Conservation (phyloP, 2,888 invertebrate species). For the Galerucella pusilla region DNA sequence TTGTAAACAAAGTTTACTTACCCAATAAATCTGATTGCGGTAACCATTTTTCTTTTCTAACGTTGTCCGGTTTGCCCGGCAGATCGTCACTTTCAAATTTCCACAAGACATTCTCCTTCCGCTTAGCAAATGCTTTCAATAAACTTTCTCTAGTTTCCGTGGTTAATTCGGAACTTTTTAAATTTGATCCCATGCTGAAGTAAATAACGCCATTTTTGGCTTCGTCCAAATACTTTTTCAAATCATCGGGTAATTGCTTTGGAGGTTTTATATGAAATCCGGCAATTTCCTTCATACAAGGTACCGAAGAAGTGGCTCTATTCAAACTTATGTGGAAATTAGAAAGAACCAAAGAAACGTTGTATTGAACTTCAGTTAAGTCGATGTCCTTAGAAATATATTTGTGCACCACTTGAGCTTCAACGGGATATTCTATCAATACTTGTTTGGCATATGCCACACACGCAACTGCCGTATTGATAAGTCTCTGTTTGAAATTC, state of each 20-base stretch:
- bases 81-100: slow-evolving; percentile 72
- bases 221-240: slow-evolving; percentile 67
- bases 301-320: slow-evolving; percentile 66
- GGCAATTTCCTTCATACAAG: slow-evolving; percentile 69
- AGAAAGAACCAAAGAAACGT: slow-evolving; percentile 53
- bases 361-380: slow-evolving; percentile 49
- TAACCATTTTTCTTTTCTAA: slow-evolving; percentile 57
- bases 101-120: slow-evolving; percentile 75
- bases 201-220: slow-evolving; percentile 69
- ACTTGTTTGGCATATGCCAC: slow-evolving; percentile 46
- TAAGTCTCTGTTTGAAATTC: slow-evolving; percentile 67
- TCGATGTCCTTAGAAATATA: slow-evolving; percentile 53
- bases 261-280: slow-evolving; percentile 64
- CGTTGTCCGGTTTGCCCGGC: slow-evolving; percentile 57
- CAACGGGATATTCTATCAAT: slow-evolving; percentile 48
- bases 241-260: slow-evolving; percentile 59
- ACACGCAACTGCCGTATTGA: slow-evolving; percentile 64
- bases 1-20: slow-evolving; percentile 24
- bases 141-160: slow-evolving; percentile 67
- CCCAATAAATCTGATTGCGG: slow-evolving; percentile 55
- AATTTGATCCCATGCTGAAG: slow-evolving; percentile 71
- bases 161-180: slow-evolving; percentile 68
- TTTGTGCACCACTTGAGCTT: slow-evolving; percentile 50
- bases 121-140: slow-evolving; percentile 68
- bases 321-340: slow-evolving; percentile 67